Conservation (phyloP, 2,888 invertebrate genomes). For the Lasioglossum calceatum region DNA sequence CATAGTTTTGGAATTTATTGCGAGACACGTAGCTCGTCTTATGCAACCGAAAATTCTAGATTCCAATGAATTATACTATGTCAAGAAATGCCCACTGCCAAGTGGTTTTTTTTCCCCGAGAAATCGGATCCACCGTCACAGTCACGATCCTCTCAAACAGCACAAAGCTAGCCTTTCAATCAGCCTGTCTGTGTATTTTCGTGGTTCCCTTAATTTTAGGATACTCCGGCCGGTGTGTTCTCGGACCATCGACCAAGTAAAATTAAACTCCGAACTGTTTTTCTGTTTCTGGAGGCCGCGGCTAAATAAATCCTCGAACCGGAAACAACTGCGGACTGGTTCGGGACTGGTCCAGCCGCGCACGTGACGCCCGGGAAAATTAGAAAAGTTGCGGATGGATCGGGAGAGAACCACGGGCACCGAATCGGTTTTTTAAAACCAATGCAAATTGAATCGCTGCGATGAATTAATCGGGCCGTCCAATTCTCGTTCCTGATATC, state of each 20-base stretch:
- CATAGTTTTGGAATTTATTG: background rate
- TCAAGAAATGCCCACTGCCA: background rate
- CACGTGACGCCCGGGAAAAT: background rate
- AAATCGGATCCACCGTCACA: background rate
- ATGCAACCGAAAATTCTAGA: background rate
- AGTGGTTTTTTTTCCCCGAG: background rate
- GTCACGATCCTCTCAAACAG: background rate
- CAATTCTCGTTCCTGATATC: background rate
- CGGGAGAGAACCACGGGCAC: background rate
- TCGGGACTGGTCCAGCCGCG: background rate
- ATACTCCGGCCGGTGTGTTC: background rate
- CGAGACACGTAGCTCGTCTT: background rate
- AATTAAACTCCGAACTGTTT: constrained; percentile 16
- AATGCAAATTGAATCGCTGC: background rate
- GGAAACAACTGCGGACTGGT: background rate
- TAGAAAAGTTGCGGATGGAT: background rate
- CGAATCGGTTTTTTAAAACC: background rate
- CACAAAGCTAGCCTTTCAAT: background rate
- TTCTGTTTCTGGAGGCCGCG: background rate
- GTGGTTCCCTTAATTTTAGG: constrained; percentile 34
- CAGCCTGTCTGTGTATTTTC: background rate
- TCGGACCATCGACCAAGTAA: constrained; percentile 1
- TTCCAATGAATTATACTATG: background rate
- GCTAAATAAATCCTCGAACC: constrained; percentile 18
- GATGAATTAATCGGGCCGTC: background rate